A percentile compares a stretch with the other conserved stretches of the same genome.
Conservation (phyloP, 2,888 invertebrate species). For the Neelides folsomi region DNA sequence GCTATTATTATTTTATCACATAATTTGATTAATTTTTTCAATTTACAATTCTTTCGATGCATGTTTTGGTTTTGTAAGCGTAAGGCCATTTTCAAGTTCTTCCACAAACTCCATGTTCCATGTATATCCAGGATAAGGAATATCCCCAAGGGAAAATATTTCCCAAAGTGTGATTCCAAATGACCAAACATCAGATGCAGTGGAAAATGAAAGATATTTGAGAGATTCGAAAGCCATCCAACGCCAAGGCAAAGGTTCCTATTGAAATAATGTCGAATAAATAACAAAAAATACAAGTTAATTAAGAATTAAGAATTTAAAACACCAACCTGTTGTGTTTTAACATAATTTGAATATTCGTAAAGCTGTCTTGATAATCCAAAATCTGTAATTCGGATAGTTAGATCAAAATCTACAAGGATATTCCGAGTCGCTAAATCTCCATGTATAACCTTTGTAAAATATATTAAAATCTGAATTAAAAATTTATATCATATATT, state of each 20-base stretch:
- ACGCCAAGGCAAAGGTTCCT: constrained; percentile 9
- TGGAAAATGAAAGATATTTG: constrained; percentile 3
- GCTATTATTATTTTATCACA: neutral
- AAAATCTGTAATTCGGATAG: constrained; percentile 9
- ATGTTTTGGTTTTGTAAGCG: neutral
- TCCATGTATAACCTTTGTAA: constrained; percentile 6
- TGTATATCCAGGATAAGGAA: constrained; percentile 3
- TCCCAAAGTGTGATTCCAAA: constrained; percentile 8
- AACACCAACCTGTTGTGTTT: neutral
- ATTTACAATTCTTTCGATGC: constrained; percentile 5
- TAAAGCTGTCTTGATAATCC: constrained; percentile 9
- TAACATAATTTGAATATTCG: constrained; percentile 4
- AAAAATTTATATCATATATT: no score
- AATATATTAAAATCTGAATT: no score
- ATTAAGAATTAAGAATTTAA: neutral
- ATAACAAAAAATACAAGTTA: neutral
- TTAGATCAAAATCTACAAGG: constrained; percentile 1
- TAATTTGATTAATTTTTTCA: neutral
- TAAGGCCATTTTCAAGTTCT: neutral
- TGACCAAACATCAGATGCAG: constrained; percentile 7
- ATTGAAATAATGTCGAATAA: neutral
- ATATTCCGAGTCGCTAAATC: constrained; percentile 6
- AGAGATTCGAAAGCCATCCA: constrained; percentile 6
- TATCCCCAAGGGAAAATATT: constrained; percentile 4
- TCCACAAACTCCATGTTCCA: constrained; percentile 6